Percentiles rank a stretch among this genome's conserved stretches.
Conservation (phyloP, 2,888 invertebrate genomes). For the Amblyjoppa fuscipennis region DNA sequence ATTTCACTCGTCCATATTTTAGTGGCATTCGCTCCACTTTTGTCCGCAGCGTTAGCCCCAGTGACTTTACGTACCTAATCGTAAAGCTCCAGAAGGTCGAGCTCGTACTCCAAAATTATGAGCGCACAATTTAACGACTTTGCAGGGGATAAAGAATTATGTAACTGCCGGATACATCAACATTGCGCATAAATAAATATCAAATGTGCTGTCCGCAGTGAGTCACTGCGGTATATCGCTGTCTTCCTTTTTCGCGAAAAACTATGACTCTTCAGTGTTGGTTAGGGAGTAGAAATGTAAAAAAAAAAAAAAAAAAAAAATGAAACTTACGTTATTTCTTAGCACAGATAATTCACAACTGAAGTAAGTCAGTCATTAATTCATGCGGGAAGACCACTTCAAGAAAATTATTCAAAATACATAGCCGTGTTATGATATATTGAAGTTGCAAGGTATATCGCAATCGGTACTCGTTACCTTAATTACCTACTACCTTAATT, state of each 20-base stretch:
- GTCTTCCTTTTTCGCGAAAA: neutral
- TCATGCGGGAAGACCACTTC: neutral
- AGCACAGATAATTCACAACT: neutral
- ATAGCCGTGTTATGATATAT: too few species aligned
- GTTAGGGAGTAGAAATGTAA: neutral
- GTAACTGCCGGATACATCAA: neutral
- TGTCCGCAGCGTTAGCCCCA: neutral
- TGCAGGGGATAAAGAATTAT: neutral
- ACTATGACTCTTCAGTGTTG: neutral
- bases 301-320: neutral
- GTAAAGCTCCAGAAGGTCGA: slow-evolving; percentile 37
- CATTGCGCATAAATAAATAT: neutral
- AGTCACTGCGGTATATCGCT: neutral
- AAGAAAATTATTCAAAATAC: neutral
- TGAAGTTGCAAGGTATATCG: neutral
- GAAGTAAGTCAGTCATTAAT: neutral
- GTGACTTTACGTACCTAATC: slow-evolving; percentile 1
- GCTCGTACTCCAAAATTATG: slow-evolving; percentile 28
- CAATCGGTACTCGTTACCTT: too few species aligned
- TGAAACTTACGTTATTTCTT: neutral
- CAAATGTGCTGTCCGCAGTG: slow-evolving; percentile 17
- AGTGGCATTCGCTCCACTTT: neutral
- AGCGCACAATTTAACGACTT: slow-evolving; percentile 31
- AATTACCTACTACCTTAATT: too few species aligned
- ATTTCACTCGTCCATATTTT: neutral